These are phyloP conservation scores for Crotalus viridis DNA, from an alignment of 2,113 vertebrate species.

Conservation along the genomic window DNA sequence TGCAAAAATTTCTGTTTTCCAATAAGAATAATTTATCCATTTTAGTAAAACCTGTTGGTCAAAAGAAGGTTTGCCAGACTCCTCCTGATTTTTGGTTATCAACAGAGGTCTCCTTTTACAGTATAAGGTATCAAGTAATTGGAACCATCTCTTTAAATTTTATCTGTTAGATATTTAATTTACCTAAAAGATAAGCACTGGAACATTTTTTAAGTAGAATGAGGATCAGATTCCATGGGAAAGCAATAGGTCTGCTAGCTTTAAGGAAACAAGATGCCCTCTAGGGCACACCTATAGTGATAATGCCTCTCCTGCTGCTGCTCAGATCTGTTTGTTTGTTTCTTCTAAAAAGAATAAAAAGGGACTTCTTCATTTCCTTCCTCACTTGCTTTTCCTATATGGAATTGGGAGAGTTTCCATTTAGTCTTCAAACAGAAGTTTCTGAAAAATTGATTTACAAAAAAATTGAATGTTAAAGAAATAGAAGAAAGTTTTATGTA, in stretches of 20 bases:
- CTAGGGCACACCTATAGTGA: neutral
- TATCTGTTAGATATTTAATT: constrained; percentile 51
- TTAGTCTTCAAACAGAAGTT: neutral
- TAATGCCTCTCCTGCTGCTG: neutral
- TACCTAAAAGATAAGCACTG: constrained; percentile 56
- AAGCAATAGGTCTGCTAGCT: neutral
- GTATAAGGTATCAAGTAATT: constrained; percentile 5
- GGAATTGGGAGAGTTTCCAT: neutral
- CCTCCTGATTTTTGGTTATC: neutral
- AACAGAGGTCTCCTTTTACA: neutral
- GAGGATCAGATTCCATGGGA: neutral
- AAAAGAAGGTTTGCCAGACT: neutral
- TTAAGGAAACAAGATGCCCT: neutral
- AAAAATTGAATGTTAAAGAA: neutral
- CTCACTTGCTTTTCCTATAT: neutral
- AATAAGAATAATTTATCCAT: neutral
- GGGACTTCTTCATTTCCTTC: neutral
- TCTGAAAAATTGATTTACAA: constrained; percentile 1
- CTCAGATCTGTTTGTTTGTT: neutral
- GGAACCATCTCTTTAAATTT: constrained; percentile 38
- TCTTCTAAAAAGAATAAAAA: neutral
- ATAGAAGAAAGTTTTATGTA: neutral
- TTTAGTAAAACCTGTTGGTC: neutral
- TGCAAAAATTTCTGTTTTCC: neutral
- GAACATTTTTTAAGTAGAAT: neutral